Base-by-base conservation (phyloP, 2,113 vertebrate species). In the Pycnonotus jocosus region DNA sequence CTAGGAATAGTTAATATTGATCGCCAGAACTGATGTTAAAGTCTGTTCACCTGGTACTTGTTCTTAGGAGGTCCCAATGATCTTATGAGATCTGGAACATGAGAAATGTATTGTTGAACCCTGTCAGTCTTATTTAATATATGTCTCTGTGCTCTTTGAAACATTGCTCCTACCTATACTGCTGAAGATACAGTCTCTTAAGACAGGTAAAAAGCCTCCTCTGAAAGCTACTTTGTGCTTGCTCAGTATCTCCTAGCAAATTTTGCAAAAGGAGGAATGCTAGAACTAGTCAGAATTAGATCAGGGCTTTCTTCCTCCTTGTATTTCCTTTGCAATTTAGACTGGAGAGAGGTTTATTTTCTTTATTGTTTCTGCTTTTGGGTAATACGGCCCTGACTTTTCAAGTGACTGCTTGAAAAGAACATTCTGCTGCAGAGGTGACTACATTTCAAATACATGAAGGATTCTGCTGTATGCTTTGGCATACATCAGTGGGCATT, bases 401-500 rank as follows among this genome's bases (percentile, higher is more conserved):
- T 96, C 82, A 86, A 78, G 72, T 8, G 88, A 9, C 76, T 84
- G 80, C 60, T 37, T 27, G 37, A 38, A 61, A 61, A 61, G 35
- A 40, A 83, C 40, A 56, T 88, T 96, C 74, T 95, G 4, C 82
- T 71, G 68, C 71, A 95, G 73, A 93, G 82, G 61, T 96, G 85
- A 81, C 82, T 92, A 54, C 56, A 13, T 94, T 95, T 94, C 85
- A 96, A 96, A 94, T 69, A 61, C 69, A 78, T 84, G 71, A 92
- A 93, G 74, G 76, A 88, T 93, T 23, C 61, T 81, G 40, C 72
- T 78, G 44, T 50, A 88, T 81, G 53, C 64, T 86, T 88, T 92
- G 37, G n/a, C n/a, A n/a, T n/a, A n/a, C n/a, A n/a, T n/a, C n/a
- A n/a, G n/a, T 81, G 56, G 69, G 21, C 69, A 68, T 69, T 84